Conservation (phyloP, 2,113 vertebrate genomes). For the Cynoglossus semilaevis region DNA sequence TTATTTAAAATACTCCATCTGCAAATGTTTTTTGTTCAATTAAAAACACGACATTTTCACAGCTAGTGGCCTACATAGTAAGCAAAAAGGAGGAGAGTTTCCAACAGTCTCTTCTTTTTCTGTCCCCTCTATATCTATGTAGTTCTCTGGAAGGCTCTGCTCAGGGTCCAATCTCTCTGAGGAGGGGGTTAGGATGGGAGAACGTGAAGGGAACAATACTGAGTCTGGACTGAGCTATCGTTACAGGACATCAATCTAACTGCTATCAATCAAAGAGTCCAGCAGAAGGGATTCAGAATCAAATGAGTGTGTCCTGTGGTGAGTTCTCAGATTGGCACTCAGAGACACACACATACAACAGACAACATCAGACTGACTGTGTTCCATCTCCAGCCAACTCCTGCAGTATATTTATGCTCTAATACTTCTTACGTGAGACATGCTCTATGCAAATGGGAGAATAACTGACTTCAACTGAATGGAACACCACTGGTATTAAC, state of each 20-base stretch:
- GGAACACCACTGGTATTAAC: conserved; percentile 15
- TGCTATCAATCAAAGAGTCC: not conserved
- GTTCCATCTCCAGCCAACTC: not conserved
- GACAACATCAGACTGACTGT: conserved; percentile 7
- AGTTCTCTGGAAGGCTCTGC: conserved; percentile 64
- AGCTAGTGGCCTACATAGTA: conserved; percentile 97
- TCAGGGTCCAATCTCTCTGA: conserved; percentile 1
- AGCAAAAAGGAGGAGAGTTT: conserved; percentile 76
- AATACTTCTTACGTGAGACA: conserved; percentile 22
- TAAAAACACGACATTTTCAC: conserved; percentile 90
- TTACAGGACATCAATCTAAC: not conserved
- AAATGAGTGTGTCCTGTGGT: not conserved
- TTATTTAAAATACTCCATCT: conserved; percentile 83
- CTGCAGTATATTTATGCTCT: conserved; percentile 3
- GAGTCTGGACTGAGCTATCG: conserved; percentile 1
- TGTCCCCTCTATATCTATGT: conserved; percentile 42
- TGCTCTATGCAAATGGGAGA: not conserved
- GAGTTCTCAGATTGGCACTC: conserved; percentile 19
- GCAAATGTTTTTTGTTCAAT: conserved; percentile 72
- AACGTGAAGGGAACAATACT: conserved; percentile 18
- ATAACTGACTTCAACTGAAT: conserved; percentile 15
- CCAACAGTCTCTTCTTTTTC: conserved; percentile 34
- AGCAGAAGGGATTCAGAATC: conserved; percentile 6
- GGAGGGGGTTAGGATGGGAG: not conserved
- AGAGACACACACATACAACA: not conserved